Conservation (phyloP, 2,113 vertebrate genomes). For the Callithrix jacchus region DNA sequence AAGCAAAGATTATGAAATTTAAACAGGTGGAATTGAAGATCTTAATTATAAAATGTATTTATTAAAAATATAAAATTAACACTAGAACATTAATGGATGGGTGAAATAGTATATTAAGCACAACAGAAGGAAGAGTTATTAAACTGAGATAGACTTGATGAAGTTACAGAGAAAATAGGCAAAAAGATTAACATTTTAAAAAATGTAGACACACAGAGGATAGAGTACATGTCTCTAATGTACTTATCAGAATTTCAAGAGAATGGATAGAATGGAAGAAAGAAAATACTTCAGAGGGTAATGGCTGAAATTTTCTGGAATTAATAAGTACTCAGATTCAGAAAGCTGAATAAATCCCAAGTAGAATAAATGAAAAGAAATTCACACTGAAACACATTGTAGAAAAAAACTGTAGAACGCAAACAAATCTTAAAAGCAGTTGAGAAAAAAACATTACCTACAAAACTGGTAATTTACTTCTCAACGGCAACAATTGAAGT, state of each 20-base stretch:
- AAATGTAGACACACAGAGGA: background rate
- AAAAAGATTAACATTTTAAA: background rate
- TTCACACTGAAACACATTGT: background rate
- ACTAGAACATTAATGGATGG: conserved; percentile 14
- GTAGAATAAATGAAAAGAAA: background rate
- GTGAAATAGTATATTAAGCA: background rate
- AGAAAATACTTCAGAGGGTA: background rate
- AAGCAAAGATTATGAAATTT: background rate
- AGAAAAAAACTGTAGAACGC: background rate
- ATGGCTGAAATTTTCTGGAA: background rate
- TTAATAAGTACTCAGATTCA: background rate
- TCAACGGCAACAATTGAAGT: background rate
- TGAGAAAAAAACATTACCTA: background rate
- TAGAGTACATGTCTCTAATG: background rate
- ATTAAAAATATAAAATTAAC: conserved; percentile 17
- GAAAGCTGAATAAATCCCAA: background rate
- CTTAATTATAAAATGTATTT: background rate
- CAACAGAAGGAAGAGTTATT: background rate
- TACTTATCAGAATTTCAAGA: background rate
- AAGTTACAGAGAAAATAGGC: background rate
- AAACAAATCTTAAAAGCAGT: background rate
- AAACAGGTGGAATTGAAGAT: background rate
- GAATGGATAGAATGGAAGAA: background rate
- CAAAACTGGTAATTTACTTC: background rate
- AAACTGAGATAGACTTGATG: background rate